Evolutionary conservation across 2,797 vertebrate species (phyloP).

Genomic region (Sarcophilus harrisii): DNA sequence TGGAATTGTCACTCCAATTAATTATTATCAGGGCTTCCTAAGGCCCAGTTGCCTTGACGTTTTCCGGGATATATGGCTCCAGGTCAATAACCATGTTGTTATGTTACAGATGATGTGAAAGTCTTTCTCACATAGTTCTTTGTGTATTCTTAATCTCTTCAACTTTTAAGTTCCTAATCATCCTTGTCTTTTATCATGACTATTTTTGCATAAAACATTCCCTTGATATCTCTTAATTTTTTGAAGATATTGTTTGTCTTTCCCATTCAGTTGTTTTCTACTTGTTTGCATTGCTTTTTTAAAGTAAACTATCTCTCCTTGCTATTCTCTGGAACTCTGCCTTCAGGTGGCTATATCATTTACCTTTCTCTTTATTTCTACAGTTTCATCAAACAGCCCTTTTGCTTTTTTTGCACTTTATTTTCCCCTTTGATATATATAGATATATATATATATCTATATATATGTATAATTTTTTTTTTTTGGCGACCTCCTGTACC

Average conservation of each 20-base stretch:
- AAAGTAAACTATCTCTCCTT: neutral
- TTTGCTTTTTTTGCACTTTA: too few species aligned
- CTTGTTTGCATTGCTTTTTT: neutral
- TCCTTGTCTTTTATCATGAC: neutral
- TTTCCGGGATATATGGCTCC: neutral
- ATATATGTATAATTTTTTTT: too few species aligned
- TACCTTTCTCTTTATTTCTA: neutral
- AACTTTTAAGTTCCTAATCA: too few species aligned
- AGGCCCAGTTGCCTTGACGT: neutral
- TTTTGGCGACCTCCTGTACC: too few species aligned
- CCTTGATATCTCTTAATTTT: neutral
- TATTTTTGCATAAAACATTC: neutral
- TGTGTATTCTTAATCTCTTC: neutral
- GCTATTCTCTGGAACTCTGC: neutral
- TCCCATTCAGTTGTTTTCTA: neutral
- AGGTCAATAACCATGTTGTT: neutral
- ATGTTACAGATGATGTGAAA: neutral
- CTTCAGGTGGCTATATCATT: neutral
- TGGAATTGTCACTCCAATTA: neutral
- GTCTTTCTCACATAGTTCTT: neutral
- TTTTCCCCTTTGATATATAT: too few species aligned
- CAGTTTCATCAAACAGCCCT: too few species aligned
- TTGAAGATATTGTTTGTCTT: neutral
- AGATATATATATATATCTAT: too few species aligned
- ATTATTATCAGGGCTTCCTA: neutral